Base-by-base conservation (phyloP, 2,888 invertebrate species). In the Cylloceria caligata region DNA sequence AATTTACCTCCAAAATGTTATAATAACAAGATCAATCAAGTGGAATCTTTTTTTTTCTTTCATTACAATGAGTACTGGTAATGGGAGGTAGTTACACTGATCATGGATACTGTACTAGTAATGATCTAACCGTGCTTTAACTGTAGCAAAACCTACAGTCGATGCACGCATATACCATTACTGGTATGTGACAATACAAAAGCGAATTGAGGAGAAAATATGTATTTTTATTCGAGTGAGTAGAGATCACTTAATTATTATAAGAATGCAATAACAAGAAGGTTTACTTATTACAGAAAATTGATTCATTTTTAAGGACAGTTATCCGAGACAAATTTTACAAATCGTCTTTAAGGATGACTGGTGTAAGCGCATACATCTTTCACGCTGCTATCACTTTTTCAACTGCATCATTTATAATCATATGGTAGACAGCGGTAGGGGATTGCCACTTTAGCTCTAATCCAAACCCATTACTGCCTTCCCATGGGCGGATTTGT, bases 401-500 rank as follows among this genome's bases (percentile, higher is more conserved):
- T 42, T 55, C n/a, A 69, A 24, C 49, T 9, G 21, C 49, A 19
- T 68, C 67, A 34, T 68, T 68, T 16, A 68, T 68, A 68, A 68
- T 68, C 52, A 13, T 21, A 21, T 13, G 13, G 34, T 30, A 52
- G 52, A 52, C 9, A 7, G 27, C 16, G 21, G 55, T 27, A 24
- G 11, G 19, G 69, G 30, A 11, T 57, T 57, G 39, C 69, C 42
- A 71, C 69, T 71, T 71, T 42, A 57, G 55, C 42, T 57, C 55
- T 71, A 71, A 71, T 71, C 42, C 39, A 71, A 55, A 71, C 27
- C 42, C 55, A 71, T 71, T 42, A 55, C 42, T 57, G 42, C 57
- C 5, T 55, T 42, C n/a, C 39, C 27, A 42, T 24, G 27, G 42
- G 55, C 57, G 71, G 13, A 57, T 71, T 71, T 57, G 55, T 45